Base-by-base conservation (phyloP, 2,888 invertebrate species). In the Yponomeuta plumbellus region DNA sequence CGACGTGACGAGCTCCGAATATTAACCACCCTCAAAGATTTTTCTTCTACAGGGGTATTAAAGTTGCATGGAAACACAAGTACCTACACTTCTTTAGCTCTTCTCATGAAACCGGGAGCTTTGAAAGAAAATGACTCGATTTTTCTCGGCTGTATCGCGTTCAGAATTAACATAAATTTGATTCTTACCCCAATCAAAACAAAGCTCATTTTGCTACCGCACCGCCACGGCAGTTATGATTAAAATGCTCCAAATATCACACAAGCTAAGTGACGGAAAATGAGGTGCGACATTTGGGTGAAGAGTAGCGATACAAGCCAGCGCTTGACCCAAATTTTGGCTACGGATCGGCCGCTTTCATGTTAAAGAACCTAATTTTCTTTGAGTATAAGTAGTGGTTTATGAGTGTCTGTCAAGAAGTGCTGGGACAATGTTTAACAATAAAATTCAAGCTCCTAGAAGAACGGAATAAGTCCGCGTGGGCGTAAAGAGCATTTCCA, bases 271-370 rank as follows among this genome's bases (percentile, higher is more conserved):
- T 85, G 83, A 79, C 78, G 78, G 79, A 84, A 83, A 86, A 86
- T 83, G 84, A 84, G 85, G 82, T 84, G 85, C 76, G 81, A 84
- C 81, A 84, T 85, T 85, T 80, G 78, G 78, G 77, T 69, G 76
- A 74, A 70, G 73, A 72, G 75, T 75, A 75, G 76, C 80, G 81
- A 83, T 81, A 82, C 80, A 82, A 75, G 75, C 75, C 76, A 75
- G 69, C 75, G 76, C 81, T 85, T 86, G 86, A 86, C 86, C 86
- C 76, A 80, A 79, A 83, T 85, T 83, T 78, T 73, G 76, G 72
- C 72, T 76, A 76, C 76, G 73, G 70, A 71, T 70, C 74, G 75
- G 73, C 75, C 76, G 34, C 77, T 79, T 79, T 75, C 73, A 73
- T 72, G 74, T 74, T 75, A 75, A 74, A 76, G 75, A 76, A 76